Conservation (phyloP, 1,140 invertebrate genomes). For the Drosophila sucinea region DNA sequence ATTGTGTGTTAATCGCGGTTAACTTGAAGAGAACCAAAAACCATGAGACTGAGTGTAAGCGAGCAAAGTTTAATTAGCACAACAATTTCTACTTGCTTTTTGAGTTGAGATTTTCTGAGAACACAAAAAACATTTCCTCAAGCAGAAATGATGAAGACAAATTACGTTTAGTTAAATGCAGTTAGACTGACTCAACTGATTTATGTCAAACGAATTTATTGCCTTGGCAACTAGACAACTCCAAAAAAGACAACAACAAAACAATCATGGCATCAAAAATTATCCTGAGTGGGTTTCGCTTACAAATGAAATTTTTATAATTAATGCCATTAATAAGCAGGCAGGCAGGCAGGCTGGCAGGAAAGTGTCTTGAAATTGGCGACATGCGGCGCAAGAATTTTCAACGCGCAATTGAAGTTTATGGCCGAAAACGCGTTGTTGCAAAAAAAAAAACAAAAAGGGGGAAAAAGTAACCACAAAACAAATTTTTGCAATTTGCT, state of each 20-base stretch:
- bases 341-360: neutral
- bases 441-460: neutral
- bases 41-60: conserved; percentile 9
- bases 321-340: conserved; percentile 11
- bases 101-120: neutral
- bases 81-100: neutral
- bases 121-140: neutral
- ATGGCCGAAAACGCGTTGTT: neutral
- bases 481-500: conserved; percentile 21
- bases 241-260: neutral
- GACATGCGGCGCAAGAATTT: conserved; percentile 12
- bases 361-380: neutral
- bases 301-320: conserved; percentile 14
- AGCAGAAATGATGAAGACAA: conserved; percentile 16
- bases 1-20: conserved; percentile 68
- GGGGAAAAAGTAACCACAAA: conserved; percentile 6
- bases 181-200: neutral
- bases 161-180: conserved; percentile 5
- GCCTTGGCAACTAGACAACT: conserved; percentile 10
- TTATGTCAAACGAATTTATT: conserved; percentile 15
- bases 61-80: conserved; percentile 53
- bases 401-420: conserved; percentile 20
- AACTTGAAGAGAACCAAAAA: conserved; percentile 34
- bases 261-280: neutral
- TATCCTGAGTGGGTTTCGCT: neutral